phyloP scores from a whole-genome alignment of 2,797 vertebrate species.

The Cacajao melanocephalus region DNA sequence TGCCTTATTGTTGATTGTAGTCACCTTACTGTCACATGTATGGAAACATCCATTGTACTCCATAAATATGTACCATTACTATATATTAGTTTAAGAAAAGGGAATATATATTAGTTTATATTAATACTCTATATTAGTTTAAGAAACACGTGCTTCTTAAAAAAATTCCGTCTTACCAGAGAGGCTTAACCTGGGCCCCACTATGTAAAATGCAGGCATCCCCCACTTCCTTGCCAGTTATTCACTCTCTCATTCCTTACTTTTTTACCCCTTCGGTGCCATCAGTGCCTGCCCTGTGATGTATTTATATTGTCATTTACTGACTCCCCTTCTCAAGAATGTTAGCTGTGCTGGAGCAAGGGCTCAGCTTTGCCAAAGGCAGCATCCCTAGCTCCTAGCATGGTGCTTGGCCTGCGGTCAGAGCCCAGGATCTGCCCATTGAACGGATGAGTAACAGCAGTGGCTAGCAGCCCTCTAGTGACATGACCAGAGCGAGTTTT shows the following conservation, averaged over 20 bases:
- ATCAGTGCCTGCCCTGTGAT: background rate
- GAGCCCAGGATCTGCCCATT: background rate
- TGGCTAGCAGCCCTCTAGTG: background rate
- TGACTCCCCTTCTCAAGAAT: background rate
- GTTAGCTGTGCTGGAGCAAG: background rate
- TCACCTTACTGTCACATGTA: background rate
- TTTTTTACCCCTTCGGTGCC: too few relatives aligned
- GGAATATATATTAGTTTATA: too few relatives aligned
- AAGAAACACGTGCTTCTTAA: background rate
- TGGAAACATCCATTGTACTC: background rate
- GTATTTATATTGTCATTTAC: background rate
- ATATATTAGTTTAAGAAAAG: background rate
- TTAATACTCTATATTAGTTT: background rate
- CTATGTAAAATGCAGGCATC: background rate
- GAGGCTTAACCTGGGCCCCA: background rate
- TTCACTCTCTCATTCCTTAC: background rate
- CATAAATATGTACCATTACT: background rate
- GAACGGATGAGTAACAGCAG: background rate
- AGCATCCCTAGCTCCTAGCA: background rate
- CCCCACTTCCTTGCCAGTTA: background rate
- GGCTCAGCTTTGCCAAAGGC: background rate
- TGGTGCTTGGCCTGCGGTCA: fast-evolving
- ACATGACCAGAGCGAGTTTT: fast-evolving
- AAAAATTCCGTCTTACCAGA: background rate
- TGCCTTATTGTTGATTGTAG: background rate